These are phyloP conservation scores for Chrysomallon squamiferum DNA, from an alignment of 1,140 invertebrate species.

Conservation along the genomic window DNA sequence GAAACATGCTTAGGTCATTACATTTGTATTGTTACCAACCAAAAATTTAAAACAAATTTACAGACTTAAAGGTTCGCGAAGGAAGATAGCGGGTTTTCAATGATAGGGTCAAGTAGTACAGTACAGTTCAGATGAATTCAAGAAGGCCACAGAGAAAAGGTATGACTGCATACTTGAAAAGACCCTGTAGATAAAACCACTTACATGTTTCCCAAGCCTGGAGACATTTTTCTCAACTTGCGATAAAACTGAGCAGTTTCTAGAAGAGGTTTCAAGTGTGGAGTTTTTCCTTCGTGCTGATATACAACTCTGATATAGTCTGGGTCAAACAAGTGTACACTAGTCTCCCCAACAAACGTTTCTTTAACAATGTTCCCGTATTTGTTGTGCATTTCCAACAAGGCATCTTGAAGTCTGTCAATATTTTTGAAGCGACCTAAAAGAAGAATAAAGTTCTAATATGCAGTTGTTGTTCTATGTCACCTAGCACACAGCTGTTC, in stretches of 20 bases:
- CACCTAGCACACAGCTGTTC: too few species aligned
- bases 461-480: too few species aligned
- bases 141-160: too few species aligned
- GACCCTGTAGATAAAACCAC: constrained; percentile 5
- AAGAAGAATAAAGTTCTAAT: constrained; percentile 3
- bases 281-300: constrained; percentile 64
- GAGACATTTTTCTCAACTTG: constrained; percentile 63
- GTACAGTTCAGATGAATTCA: too few species aligned
- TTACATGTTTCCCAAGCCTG: constrained; percentile 69
- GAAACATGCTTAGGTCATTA: too few species aligned
- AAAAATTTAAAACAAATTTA: too few species aligned
- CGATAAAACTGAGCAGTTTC: constrained; percentile 66
- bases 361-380: constrained; percentile 61
- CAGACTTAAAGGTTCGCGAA: too few species aligned
- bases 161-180: neutral
- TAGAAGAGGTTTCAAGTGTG: constrained; percentile 65
- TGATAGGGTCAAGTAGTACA: too few species aligned
- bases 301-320: constrained; percentile 62
- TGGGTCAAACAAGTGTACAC: constrained; percentile 66
- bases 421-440: constrained; percentile 40
- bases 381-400: constrained; percentile 45
- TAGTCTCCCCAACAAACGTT: constrained; percentile 46
- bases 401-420: constrained; percentile 40
- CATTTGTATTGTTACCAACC: too few species aligned
- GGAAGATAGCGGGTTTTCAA: too few species aligned